A percentile compares a stretch with the other conserved stretches of the same genome.
These are phyloP conservation scores for Ametastegia equiseti DNA, from an alignment of 2,888 invertebrate species.

Conservation along the genomic window DNA sequence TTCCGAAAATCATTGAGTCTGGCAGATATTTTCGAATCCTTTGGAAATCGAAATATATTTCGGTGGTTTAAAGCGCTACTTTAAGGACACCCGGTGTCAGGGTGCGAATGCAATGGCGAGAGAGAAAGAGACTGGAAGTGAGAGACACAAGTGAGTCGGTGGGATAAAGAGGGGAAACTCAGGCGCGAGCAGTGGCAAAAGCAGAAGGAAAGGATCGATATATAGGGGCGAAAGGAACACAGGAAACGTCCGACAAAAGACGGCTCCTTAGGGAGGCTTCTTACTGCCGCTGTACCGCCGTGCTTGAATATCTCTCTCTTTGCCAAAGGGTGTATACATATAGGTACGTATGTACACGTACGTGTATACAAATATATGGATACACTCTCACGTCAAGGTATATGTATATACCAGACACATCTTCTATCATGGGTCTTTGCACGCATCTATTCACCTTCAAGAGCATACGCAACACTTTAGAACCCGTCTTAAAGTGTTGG, in stretches of 20 bases:
- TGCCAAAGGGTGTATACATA: neutral
- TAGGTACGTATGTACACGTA: neutral
- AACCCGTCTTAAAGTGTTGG: neutral
- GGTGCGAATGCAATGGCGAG: conserved; percentile 62
- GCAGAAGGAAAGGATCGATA: conserved; percentile 67
- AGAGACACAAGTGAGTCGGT: conserved; percentile 4
- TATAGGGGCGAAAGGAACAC: conserved; percentile 67
- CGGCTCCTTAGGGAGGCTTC: conserved; percentile 63
- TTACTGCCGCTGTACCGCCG: conserved; percentile 42
- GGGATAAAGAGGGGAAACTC: conserved; percentile 29
- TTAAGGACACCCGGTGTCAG: conserved; percentile 56
- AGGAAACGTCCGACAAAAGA: conserved; percentile 69
- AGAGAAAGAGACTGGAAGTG: conserved; percentile 50
- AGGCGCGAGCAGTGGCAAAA: conserved; percentile 55
- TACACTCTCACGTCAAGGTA: neutral
- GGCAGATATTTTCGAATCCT: too few species aligned
- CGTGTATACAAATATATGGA: too few species aligned
- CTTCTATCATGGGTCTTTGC: neutral
- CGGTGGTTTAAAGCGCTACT: conserved; percentile 47
- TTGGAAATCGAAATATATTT: neutral
- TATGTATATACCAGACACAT: neutral
- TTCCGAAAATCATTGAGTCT: too few species aligned
- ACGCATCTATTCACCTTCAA: neutral
- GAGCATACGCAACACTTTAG: neutral
- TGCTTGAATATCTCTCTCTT: conserved; percentile 50